Base-by-base conservation (phyloP, 2,888 invertebrate genomes). In the Parnassius orleans region DNA sequence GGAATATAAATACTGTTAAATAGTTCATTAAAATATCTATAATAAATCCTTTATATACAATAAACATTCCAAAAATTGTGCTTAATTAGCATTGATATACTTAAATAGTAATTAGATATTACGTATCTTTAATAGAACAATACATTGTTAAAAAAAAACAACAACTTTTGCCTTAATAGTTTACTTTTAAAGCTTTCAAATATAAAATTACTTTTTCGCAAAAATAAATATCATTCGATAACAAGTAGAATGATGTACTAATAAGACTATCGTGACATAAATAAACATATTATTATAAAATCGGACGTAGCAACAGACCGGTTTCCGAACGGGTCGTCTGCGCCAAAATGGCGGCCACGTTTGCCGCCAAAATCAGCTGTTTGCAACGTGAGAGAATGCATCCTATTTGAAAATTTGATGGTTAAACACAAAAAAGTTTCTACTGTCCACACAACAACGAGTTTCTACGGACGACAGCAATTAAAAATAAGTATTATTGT, bases 291-390 rank as follows among this genome's bases (percentile, higher is more conserved):
- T 33, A 61, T 57, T 57, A 53, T 52, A n/a, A 55, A 60, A 54
- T 56, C 51, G 53, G 52, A 33, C 53, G 15, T 57, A 43, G 53
- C 57, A 53, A 59, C 55, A 2, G 44, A 73, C 74, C 66, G 70
- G 74, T 74, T 73, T 65, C 48, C 41, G 57, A 69, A 68, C 68
- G 67, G 66, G 63, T n/a, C 64, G 58, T 48, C 58, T 65, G 60
- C 61, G 61, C 63, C 68, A 73, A 73, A 56, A 73, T 74, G 73
- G 71, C 73, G 61, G 69, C 63, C 64, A 50, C 54, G 61, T 59
- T 64, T 58, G 65, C 67, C 69, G 67, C 67, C 67, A 68, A 72
- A 73, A 73, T 73, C 74, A 74, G 74, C 73, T 74, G 74, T 68
- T 70, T 51, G 53, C 67, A 64, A 68, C 68, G 69, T 69, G 68